These are phyloP conservation scores for Pleuronectes platessa DNA, from an alignment of 2,113 vertebrate species.

Conservation along the genomic window DNA sequence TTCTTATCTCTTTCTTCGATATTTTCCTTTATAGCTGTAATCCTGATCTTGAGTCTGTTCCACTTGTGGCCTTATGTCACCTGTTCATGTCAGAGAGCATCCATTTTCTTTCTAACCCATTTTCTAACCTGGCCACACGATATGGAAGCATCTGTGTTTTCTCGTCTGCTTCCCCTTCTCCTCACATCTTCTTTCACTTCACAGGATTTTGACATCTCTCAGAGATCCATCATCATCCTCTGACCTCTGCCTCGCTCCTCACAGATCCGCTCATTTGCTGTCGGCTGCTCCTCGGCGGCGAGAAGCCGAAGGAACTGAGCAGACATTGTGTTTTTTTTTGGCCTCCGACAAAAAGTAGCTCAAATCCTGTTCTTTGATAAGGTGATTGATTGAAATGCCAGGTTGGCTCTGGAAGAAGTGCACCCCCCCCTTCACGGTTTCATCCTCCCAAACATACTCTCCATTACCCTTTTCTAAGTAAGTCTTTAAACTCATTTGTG, in stretches of 20 bases:
- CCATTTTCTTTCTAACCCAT: not conserved
- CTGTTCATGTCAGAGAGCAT: slow-evolving; percentile 22
- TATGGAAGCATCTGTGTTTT: not conserved
- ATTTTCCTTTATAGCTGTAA: slow-evolving; percentile 6
- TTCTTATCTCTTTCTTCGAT: slow-evolving; percentile 41
- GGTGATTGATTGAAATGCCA: slow-evolving; percentile 7
- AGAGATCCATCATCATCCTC: not conserved
- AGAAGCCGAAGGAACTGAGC: not conserved
- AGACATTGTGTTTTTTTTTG: not conserved
- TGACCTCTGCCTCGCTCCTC: not conserved
- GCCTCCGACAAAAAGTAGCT: not conserved
- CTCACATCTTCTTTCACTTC: not conserved
- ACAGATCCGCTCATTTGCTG: not conserved
- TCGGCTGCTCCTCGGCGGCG: not conserved
- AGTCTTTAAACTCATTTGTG: slow-evolving; percentile 19
- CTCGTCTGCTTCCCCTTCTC: not conserved
- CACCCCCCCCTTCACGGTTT: not conserved
- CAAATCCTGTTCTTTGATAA: slow-evolving; percentile 19
- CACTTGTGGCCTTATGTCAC: not conserved
- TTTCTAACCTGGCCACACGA: not conserved
- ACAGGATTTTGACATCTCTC: not conserved
- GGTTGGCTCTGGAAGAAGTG: not conserved
- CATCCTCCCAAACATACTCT: not conserved
- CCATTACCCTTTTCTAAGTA: slow-evolving; percentile 13
- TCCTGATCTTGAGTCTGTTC: slow-evolving; percentile 1